Percentiles rank a stretch among this genome's conserved stretches.
phyloP scores from a whole-genome alignment of 2,888 invertebrate genomes.

The Perithous albicinctus region DNA sequence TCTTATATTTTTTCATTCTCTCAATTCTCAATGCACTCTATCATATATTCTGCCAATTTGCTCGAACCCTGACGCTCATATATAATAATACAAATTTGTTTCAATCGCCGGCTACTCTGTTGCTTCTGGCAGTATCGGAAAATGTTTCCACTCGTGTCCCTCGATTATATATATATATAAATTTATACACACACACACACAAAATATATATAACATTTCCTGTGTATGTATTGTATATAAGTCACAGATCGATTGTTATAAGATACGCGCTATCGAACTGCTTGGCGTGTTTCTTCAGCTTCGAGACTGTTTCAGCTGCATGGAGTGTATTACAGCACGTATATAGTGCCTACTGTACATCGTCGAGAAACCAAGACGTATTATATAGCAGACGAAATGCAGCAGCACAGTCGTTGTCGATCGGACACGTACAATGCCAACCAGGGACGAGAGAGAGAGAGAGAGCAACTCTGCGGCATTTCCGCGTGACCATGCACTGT shows the following conservation, averaged over 20 bases:
- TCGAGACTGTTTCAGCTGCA: neutral
- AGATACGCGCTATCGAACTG: conserved; percentile 31
- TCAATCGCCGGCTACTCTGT: neutral
- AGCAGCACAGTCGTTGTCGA: conserved; percentile 5
- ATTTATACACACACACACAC: no score
- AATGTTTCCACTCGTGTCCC: neutral
- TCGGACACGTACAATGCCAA: conserved; percentile 26
- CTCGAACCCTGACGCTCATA: no score
- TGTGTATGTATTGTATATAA: neutral
- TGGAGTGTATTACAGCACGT: conserved; percentile 1
- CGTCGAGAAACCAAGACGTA: neutral
- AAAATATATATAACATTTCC: no score
- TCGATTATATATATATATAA: no score
- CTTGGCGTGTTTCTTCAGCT: conserved; percentile 14
- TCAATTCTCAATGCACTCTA: no score
- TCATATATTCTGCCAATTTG: no score
- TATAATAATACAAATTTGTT: neutral
- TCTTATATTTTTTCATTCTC: no score
- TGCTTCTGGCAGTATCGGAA: neutral
- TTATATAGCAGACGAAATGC: conserved; percentile 15
- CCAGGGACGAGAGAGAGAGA: conserved; percentile 6
- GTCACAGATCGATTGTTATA: conserved; percentile 1
- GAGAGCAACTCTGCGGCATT: conserved; percentile 12
- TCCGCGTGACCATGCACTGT: conserved; percentile 31
- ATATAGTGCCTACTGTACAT: neutral